These are phyloP conservation scores for Agriotes lineatus DNA, from an alignment of 2,888 invertebrate species.

Conservation along the genomic window DNA sequence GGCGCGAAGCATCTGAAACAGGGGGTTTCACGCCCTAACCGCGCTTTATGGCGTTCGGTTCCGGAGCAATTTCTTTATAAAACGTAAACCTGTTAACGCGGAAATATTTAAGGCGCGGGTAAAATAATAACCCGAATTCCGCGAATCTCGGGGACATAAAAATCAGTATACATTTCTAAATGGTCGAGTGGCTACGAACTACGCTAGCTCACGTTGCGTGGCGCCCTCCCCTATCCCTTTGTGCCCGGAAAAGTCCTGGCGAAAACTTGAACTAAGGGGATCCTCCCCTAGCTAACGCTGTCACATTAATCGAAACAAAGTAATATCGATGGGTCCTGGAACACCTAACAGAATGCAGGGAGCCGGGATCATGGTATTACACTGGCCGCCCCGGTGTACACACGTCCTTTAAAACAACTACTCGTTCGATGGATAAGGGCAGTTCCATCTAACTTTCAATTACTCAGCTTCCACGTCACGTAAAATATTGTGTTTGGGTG, in stretches of 20 bases:
- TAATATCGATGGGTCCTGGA: constrained; percentile 58
- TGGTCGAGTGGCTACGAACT: constrained; percentile 49
- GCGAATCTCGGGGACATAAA: constrained; percentile 9
- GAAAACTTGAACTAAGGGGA: constrained; percentile 54
- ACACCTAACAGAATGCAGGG: constrained; percentile 56
- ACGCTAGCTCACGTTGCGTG: constrained; percentile 43
- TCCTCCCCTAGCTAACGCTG: constrained; percentile 55
- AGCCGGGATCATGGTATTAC: constrained; percentile 44
- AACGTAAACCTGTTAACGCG: constrained; percentile 17
- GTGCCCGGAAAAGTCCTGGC: constrained; percentile 48
- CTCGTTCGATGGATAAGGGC: constrained; percentile 25
- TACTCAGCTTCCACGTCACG: constrained; percentile 20
- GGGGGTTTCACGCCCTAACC: not conserved
- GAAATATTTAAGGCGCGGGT: constrained; percentile 6
- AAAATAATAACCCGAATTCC: constrained; percentile 19
- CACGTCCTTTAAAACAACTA: constrained; percentile 45
- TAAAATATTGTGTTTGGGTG: not conserved
- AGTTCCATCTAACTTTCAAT: constrained; percentile 17
- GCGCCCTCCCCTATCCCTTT: constrained; percentile 48
- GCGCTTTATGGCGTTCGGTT: constrained; percentile 3
- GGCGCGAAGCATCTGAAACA: not conserved
- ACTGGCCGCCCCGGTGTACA: constrained; percentile 31
- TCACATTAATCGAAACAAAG: constrained; percentile 62
- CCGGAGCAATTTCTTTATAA: constrained; percentile 8
- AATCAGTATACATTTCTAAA: constrained; percentile 42